A percentile compares a stretch with the other conserved stretches of the same genome.
phyloP scores from a whole-genome alignment of 2,888 invertebrate genomes.

The Venusia cambrica region DNA sequence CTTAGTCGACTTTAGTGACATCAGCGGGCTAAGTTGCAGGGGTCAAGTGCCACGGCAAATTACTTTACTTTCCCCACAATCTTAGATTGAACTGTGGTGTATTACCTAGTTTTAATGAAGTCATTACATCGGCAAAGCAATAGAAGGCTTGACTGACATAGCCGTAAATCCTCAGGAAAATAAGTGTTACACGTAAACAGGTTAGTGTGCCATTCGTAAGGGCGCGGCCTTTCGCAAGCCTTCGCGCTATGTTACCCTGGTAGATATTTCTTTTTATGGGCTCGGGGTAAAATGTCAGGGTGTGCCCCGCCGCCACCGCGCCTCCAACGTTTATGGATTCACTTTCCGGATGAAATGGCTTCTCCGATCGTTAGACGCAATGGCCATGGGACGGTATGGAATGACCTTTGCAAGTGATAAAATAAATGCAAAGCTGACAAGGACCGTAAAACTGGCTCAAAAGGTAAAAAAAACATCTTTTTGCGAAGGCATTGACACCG shows the following conservation, averaged over 20 bases:
- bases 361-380: slow-evolving; percentile 28
- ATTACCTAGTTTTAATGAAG: too few relatives aligned
- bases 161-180: slow-evolving; percentile 10
- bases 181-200: slow-evolving; percentile 39
- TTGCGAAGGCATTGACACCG: too few relatives aligned
- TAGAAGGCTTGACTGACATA: too few relatives aligned
- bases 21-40: too few relatives aligned
- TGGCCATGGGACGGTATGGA: slow-evolving; percentile 22
- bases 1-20: too few relatives aligned
- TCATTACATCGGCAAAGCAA: too few relatives aligned
- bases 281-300: slow-evolving; percentile 76
- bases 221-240: slow-evolving; percentile 71
- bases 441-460: too few relatives aligned
- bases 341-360: slow-evolving; percentile 20
- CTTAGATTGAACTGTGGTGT: too few relatives aligned
- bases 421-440: slow-evolving; percentile 17
- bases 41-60: too few relatives aligned
- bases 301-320: slow-evolving; percentile 67
- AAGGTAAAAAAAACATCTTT: too few relatives aligned
- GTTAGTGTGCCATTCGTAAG: slow-evolving; percentile 63
- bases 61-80: too few relatives aligned
- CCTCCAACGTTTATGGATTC: slow-evolving; percentile 34
- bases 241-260: slow-evolving; percentile 66
- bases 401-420: slow-evolving; percentile 19
- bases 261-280: slow-evolving; percentile 79